Conservation (phyloP, 2,888 invertebrate species). For the Schrankia costaestrigalis region DNA sequence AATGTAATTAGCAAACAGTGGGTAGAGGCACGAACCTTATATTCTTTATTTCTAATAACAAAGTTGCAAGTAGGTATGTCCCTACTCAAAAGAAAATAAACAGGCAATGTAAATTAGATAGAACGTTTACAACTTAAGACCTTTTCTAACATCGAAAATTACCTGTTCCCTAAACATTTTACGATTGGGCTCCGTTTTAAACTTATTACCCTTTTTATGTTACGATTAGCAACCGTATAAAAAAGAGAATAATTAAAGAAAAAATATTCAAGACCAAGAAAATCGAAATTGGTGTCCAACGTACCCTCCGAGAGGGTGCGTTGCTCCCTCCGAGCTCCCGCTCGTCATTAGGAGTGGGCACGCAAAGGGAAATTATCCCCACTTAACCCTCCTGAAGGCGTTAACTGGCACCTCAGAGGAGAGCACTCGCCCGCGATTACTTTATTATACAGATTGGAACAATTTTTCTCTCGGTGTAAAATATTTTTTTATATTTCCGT, state of each 20-base stretch:
- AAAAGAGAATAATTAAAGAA: constrained; percentile 28
- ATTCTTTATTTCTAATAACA: too few species aligned
- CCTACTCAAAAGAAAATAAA: too few species aligned
- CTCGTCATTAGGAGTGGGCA: constrained; percentile 74
- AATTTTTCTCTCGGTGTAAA: constrained; percentile 56
- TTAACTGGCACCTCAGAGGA: constrained; percentile 78
- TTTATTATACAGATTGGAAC: constrained; percentile 75
- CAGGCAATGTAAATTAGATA: constrained; percentile 2
- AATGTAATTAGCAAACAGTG: too few species aligned
- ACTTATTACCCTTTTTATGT: constrained; percentile 25
- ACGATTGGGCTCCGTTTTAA: constrained; percentile 17
- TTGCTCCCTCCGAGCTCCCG: constrained; percentile 35
- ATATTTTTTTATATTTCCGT: constrained; percentile 19
- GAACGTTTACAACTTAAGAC: neutral
- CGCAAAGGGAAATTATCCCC: constrained; percentile 79
- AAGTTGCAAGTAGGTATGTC: too few species aligned
- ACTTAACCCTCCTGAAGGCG: constrained; percentile 79
- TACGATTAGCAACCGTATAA: constrained; percentile 24
- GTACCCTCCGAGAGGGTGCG: constrained; percentile 30
- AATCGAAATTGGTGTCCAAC: constrained; percentile 29
- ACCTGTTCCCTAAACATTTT: constrained; percentile 14
- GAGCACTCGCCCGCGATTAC: constrained; percentile 70
- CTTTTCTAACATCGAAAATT: constrained; percentile 5
- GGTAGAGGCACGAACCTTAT: too few species aligned
- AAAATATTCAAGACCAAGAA: constrained; percentile 34